Percentiles rank a stretch among this genome's conserved stretches.
These are phyloP conservation scores for Uromys caudimaculatus DNA, from an alignment of 2,797 vertebrate species.

Conservation along the genomic window DNA sequence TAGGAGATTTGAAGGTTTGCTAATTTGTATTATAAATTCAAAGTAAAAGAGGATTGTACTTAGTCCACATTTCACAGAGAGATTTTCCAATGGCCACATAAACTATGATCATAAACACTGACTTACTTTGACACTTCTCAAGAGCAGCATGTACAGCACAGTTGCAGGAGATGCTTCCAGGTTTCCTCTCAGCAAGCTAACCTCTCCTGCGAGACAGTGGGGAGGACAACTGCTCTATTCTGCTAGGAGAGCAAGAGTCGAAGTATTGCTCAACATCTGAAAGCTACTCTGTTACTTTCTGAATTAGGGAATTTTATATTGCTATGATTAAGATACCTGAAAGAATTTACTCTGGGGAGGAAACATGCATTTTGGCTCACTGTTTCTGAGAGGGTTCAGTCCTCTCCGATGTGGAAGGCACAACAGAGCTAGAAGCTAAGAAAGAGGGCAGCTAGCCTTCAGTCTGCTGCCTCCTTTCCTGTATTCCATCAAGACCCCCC, in stretches of 20 bases:
- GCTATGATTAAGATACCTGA: not conserved
- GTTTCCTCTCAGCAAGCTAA: not conserved
- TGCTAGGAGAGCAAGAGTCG: not conserved
- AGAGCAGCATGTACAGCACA: not conserved
- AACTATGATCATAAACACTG: not conserved
- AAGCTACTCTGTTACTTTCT: not conserved
- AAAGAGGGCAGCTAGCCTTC: not conserved
- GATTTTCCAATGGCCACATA: not conserved
- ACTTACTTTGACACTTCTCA: not conserved
- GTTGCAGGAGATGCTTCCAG: not conserved
- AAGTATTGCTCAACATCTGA: not conserved
- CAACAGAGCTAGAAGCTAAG: not conserved
- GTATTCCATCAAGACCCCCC: not conserved
- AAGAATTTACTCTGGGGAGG: not conserved
- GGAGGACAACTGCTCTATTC: not conserved
- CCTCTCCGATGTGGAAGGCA: not conserved
- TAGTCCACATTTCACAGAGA: not conserved
- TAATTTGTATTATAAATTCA: not conserved
- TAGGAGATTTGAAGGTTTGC: not conserved
- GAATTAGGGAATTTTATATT: not conserved
- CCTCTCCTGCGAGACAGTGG: not conserved
- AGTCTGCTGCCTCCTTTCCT: not conserved
- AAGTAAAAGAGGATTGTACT: not conserved
- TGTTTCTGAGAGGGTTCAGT: not conserved
- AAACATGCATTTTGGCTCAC: not conserved